Evolutionary conservation across 2,797 vertebrate species (phyloP).

Genomic region (Takifugu ocellatus): DNA sequence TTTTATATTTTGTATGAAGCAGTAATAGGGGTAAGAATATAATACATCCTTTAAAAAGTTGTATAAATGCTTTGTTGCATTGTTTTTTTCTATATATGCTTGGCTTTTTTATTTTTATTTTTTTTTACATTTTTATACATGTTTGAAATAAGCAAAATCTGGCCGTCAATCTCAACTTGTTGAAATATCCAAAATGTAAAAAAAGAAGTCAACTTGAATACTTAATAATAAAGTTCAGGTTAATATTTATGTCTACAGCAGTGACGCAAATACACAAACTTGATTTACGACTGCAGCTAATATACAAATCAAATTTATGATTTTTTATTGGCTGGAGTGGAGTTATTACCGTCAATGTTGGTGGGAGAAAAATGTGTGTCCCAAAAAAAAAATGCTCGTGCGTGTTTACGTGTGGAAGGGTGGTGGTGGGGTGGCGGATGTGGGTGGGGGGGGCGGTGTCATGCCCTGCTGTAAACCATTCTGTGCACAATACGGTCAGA

Average conservation of each 20-base stretch:
- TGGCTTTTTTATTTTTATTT: no score
- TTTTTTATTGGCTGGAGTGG: constrained; percentile 55
- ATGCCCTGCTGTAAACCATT: constrained; percentile 99
- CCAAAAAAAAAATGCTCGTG: constrained; percentile 65
- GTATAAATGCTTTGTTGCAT: no score
- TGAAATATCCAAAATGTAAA: no score
- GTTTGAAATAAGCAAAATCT: no score
- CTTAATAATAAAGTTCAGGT: no score
- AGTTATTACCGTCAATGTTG: constrained; percentile 62
- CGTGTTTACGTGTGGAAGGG: constrained; percentile 41
- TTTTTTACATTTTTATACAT: no score
- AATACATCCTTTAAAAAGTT: no score
- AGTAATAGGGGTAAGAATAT: no score
- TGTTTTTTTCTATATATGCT: no score
- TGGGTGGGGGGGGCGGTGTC: constrained; percentile 86
- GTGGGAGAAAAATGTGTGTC: constrained; percentile 58
- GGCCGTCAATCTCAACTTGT: no score
- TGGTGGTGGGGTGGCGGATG: constrained; percentile 37
- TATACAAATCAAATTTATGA: constrained; percentile 88
- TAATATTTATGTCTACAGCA: constrained; percentile 1
- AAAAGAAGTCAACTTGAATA: no score
- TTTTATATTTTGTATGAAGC: no score
- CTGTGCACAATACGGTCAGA: constrained; percentile 94
- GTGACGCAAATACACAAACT: constrained; percentile 23
- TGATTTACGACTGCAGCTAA: constrained; percentile 81